phyloP scores from a whole-genome alignment of 2,888 invertebrate species.

The Branchipolynoe longqiensis region DNA sequence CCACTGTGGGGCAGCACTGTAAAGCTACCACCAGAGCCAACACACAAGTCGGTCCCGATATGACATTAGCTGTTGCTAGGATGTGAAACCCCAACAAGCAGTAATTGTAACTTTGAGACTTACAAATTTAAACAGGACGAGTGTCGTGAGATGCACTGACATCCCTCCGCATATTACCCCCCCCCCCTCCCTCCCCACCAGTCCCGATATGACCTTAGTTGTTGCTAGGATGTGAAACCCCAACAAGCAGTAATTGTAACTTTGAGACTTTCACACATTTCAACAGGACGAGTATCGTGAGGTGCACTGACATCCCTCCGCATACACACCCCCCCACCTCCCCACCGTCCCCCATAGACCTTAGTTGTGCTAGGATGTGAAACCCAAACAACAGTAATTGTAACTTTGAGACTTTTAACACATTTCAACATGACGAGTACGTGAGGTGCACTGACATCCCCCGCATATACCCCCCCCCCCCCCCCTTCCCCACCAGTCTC shows the following conservation, averaged over 20 bases:
- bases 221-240: not conserved
- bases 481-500: not conserved
- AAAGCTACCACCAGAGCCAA: too few relatives aligned
- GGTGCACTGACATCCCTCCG: not conserved
- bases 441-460: not conserved
- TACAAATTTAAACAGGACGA: not conserved
- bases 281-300: not conserved
- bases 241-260: too few relatives aligned
- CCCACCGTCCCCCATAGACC: too few relatives aligned
- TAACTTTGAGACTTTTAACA: too few relatives aligned
- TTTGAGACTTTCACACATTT: not conserved
- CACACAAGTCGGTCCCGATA: too few relatives aligned
- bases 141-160: not conserved
- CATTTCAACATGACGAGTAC: too few relatives aligned
- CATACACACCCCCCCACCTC: not conserved
- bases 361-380: too few relatives aligned
- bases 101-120: not conserved
- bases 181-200: not conserved
- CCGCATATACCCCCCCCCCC: not conserved
- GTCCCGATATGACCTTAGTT: not conserved
- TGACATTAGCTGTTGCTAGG: too few relatives aligned
- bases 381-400: too few relatives aligned
- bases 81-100: too few relatives aligned
- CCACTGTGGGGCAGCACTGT: too few relatives aligned
- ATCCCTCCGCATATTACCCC: not conserved